Evolutionary conservation across 1,140 invertebrate genomes (phyloP).

Genomic region (Mactra quadrangularis): DNA sequence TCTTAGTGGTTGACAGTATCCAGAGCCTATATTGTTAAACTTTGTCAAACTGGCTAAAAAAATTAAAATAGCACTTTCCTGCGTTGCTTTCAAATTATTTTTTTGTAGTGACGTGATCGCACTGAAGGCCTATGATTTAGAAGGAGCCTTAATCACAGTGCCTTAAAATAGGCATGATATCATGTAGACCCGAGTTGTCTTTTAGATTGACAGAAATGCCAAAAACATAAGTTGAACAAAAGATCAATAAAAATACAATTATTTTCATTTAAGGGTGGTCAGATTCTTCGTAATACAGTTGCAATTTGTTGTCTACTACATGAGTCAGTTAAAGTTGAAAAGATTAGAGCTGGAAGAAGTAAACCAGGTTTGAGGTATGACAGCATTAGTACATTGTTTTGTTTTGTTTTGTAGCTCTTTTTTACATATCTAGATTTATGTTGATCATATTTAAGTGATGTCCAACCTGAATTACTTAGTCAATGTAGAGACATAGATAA

Average conservation of each 20-base stretch:
- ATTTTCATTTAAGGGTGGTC: conserved; percentile 89
- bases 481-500: not conserved
- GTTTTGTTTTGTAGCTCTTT: not conserved
- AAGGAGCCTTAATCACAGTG: not conserved
- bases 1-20: too few relatives aligned
- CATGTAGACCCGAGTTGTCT: not conserved
- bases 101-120: not conserved
- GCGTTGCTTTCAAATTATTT: too few relatives aligned
- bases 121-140: not conserved
- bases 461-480: not conserved
- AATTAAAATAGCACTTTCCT: too few relatives aligned
- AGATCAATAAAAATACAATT: not conserved
- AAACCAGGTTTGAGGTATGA: conserved; percentile 90
- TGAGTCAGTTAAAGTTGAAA: conserved; percentile 89
- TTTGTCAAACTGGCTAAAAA: too few relatives aligned
- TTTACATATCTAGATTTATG: not conserved
- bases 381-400: not conserved
- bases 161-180: not conserved
- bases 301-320: conserved; percentile 90
- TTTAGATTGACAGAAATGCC: too few relatives aligned
- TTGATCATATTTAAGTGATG: not conserved
- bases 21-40: too few relatives aligned
- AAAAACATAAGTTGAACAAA: not conserved
- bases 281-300: conserved; percentile 92
- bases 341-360: conserved; percentile 91